phyloP scores from a whole-genome alignment of 2,797 vertebrate genomes.

The Parauchenoglanis punctatus region DNA sequence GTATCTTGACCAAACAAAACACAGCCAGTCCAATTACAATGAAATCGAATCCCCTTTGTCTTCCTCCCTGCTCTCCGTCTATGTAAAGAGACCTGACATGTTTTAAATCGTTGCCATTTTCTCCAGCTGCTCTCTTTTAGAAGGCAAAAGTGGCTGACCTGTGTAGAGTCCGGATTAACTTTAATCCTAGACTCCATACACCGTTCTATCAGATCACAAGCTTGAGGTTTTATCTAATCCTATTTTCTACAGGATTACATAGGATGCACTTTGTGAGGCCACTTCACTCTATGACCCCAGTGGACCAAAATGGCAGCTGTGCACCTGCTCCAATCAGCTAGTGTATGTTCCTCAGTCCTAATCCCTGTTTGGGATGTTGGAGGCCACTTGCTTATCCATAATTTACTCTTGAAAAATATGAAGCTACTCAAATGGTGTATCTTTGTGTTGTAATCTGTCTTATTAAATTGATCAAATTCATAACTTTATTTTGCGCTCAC shows the following conservation, averaged over 20 bases:
- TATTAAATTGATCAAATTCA: neutral
- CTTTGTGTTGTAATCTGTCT: neutral
- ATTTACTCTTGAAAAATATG: slow-evolving; percentile 15
- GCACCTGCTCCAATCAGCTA: slow-evolving; percentile 29
- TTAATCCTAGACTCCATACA: slow-evolving; percentile 34
- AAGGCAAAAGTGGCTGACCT: slow-evolving; percentile 16
- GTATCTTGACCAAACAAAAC: slow-evolving; percentile 11
- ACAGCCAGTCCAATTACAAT: neutral
- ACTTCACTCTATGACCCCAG: slow-evolving; percentile 46
- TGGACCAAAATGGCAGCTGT: slow-evolving; percentile 30
- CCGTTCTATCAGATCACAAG: slow-evolving; percentile 54
- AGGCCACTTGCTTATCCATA: neutral
- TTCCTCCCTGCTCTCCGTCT: neutral
- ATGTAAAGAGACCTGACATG: neutral
- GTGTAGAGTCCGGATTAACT: slow-evolving; percentile 31
- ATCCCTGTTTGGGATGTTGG: neutral
- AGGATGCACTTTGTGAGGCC: slow-evolving; percentile 38
- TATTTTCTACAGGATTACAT: slow-evolving; percentile 58
- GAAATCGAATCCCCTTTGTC: neutral
- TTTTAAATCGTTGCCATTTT: slow-evolving; percentile 20
- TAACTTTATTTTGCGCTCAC: neutral
- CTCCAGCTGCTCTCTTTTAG: slow-evolving; percentile 22
- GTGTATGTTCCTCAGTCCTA: neutral
- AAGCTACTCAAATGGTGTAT: neutral
- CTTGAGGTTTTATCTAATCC: slow-evolving; percentile 45